phyloP scores from a whole-genome alignment of 2,888 invertebrate species.

The Lasioglossum leucozonium region DNA sequence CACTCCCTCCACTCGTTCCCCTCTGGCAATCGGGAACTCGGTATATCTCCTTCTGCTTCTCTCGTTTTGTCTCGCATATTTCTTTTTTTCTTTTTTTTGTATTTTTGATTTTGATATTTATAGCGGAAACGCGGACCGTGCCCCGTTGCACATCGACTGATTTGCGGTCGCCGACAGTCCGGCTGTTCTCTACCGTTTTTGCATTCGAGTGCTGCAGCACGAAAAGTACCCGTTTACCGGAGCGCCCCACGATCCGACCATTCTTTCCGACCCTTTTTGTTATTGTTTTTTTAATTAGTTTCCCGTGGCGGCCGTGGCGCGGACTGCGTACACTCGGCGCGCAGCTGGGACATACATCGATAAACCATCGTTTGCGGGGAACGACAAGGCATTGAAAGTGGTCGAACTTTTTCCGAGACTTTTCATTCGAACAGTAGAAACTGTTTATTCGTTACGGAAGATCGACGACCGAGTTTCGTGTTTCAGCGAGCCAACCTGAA shows the following conservation, averaged over 20 bases:
- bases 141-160: slow-evolving; percentile 46
- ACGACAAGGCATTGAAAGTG: not conserved
- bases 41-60: not conserved
- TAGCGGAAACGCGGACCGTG: slow-evolving; percentile 25
- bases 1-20: not conserved
- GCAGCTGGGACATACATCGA: not conserved
- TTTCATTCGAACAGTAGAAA: not conserved
- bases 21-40: slow-evolving; percentile 43
- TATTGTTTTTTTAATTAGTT: slow-evolving; percentile 11
- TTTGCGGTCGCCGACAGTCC: slow-evolving; percentile 21
- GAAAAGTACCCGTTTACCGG: slow-evolving; percentile 21
- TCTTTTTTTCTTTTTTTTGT: not conserved
- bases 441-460: not conserved
- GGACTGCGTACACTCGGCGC: not conserved
- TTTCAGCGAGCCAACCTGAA: not conserved
- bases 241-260: not conserved
- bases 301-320: not conserved
- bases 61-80: not conserved
- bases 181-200: not conserved
- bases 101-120: slow-evolving; percentile 8
- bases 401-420: not conserved
- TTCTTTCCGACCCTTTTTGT: not conserved
- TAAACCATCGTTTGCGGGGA: not conserved
- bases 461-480: not conserved
- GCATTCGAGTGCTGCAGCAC: not conserved